A percentile compares a stretch with the other conserved stretches of the same genome.
These are phyloP conservation scores for Tetrax tetrax DNA, from an alignment of 2,113 vertebrate species.

Conservation along the genomic window DNA sequence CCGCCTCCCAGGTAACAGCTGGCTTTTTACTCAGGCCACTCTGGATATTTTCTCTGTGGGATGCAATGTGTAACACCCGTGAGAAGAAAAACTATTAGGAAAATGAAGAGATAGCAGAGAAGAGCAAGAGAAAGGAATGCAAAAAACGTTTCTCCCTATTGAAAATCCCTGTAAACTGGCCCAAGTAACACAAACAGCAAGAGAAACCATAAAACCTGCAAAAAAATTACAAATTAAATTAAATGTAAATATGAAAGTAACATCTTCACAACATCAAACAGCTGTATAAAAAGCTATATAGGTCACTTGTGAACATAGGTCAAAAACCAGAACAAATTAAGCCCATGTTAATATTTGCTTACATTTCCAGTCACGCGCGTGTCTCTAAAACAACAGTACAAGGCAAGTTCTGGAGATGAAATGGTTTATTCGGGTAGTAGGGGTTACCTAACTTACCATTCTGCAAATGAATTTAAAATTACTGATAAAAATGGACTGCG, in stretches of 20 bases:
- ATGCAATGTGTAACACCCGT: neutral
- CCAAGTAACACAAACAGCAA: neutral
- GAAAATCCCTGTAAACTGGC: neutral
- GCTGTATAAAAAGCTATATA: neutral
- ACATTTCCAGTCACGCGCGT: accelerated
- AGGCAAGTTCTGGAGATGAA: neutral
- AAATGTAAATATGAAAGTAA: neutral
- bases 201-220: neutral
- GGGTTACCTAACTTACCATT: accelerated
- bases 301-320: neutral
- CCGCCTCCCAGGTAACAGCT: neutral
- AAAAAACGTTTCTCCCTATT: neutral
- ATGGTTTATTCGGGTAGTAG: neutral
- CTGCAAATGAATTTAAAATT: neutral
- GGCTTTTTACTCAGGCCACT: neutral
- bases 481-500: accelerated
- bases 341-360: neutral
- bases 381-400: neutral
- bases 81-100: neutral
- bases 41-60: neutral
- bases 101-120: neutral
- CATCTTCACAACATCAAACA: neutral
- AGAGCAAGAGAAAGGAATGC: neutral
- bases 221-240: neutral
- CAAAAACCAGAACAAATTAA: neutral